These are phyloP conservation scores for Sarcophaga caerulescens DNA, from an alignment of 2,888 invertebrate species.

Conservation along the genomic window DNA sequence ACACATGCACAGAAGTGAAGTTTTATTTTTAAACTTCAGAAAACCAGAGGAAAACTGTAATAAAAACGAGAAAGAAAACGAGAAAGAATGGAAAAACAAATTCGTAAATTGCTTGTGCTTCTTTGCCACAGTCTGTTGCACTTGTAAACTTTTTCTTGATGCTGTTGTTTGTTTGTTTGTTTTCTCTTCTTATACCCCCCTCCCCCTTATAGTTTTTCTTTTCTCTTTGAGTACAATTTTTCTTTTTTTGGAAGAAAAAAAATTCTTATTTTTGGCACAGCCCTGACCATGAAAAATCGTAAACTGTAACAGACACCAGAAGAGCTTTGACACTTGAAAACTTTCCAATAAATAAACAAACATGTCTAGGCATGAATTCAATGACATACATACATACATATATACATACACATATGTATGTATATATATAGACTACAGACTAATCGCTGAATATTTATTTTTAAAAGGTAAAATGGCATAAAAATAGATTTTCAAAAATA, in stretches of 20 bases:
- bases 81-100: constrained; percentile 29
- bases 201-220: neutral
- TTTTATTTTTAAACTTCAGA: neutral
- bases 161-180: neutral
- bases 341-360: constrained; percentile 45
- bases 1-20: constrained; percentile 28
- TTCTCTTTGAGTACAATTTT: neutral
- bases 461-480: constrained; percentile 11
- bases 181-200: neutral
- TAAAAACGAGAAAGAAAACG: neutral
- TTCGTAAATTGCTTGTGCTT: constrained; percentile 55
- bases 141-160: constrained; percentile 60
- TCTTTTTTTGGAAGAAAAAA: neutral
- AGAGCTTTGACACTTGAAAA: constrained; percentile 49
- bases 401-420: too few species aligned
- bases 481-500: neutral
- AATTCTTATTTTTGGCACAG: constrained; percentile 54
- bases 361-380: neutral
- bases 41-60: neutral
- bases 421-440: neutral
- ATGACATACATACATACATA: neutral
- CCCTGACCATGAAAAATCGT: constrained; percentile 67
- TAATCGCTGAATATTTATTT: neutral
- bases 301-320: constrained; percentile 62
- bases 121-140: constrained; percentile 68